Evolutionary conservation across 2,797 vertebrate species (phyloP).

Genomic region (Pristis pectinata): DNA sequence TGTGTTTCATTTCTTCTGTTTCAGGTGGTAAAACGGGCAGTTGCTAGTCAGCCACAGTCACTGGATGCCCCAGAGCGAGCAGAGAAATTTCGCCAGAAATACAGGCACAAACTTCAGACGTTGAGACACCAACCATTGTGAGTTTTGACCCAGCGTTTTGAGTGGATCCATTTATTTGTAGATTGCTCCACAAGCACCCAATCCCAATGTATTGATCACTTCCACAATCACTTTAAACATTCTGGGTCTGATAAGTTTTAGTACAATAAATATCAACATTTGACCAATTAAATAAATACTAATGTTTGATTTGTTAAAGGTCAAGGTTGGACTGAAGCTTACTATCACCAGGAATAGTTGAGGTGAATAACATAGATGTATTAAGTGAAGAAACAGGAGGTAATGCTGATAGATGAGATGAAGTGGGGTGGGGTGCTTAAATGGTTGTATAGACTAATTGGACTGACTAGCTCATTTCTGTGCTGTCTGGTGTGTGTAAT

Average conservation of each 20-base stretch:
- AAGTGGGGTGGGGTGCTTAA: neutral
- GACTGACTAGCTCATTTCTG: neutral
- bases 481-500: neutral
- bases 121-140: constrained; percentile 92
- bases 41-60: constrained; percentile 84
- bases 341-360: neutral
- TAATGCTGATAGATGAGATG: neutral
- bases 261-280: neutral
- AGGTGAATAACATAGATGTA: neutral
- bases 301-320: no score
- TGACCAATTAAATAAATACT: neutral
- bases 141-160: constrained; percentile 48
- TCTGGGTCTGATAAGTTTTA: neutral
- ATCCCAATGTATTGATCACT: neutral
- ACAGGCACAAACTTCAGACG: constrained; percentile 87
- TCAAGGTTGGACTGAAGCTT: neutral
- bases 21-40: constrained; percentile 86
- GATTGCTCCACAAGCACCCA: neutral
- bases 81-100: constrained; percentile 91
- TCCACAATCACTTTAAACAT: neutral
- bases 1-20: neutral
- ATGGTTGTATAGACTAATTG: neutral
- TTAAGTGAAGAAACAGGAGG: neutral
- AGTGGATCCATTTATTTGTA: neutral
- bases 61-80: constrained; percentile 71